phyloP scores from a whole-genome alignment of 2,888 invertebrate genomes.

The Sarcophaga rosellei region DNA sequence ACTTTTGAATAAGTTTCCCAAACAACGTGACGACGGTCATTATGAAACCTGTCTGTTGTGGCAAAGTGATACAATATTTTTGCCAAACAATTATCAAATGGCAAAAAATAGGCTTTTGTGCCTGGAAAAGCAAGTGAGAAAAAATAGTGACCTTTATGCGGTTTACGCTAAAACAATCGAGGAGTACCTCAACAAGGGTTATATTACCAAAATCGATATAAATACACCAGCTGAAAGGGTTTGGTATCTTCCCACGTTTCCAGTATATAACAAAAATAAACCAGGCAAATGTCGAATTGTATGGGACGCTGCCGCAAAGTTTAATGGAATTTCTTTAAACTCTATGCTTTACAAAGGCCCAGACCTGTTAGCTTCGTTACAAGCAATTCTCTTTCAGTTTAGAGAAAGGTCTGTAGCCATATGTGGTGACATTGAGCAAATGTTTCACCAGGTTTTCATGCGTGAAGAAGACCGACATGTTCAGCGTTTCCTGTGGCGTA shows the following conservation, averaged over 20 bases:
- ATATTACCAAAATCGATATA: conserved; percentile 65
- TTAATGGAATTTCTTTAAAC: conserved; percentile 71
- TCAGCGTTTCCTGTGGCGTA: too few relatives aligned
- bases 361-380: conserved; percentile 69
- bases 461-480: conserved; percentile 27
- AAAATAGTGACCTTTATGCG: conserved; percentile 23
- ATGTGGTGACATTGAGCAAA: neutral
- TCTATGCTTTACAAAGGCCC: conserved; percentile 74
- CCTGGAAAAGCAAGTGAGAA: conserved; percentile 11
- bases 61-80: conserved; percentile 5
- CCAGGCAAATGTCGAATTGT: conserved; percentile 67
- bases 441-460: conserved; percentile 4
- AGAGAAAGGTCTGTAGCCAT: conserved; percentile 68
- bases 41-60: conserved; percentile 54
- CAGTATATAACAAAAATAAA: conserved; percentile 71
- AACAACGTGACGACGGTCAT: conserved; percentile 27
- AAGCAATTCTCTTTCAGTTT: conserved; percentile 75
- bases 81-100: conserved; percentile 55
- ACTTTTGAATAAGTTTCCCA: conserved; percentile 38
- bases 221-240: conserved; percentile 29
- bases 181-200: conserved; percentile 65
- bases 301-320: conserved; percentile 67
- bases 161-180: conserved; percentile 43
- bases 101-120: conserved; percentile 29
- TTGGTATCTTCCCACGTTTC: conserved; percentile 72